phyloP scores from a whole-genome alignment of 1,140 invertebrate genomes.

The Pseudomyrmex sp. region DNA sequence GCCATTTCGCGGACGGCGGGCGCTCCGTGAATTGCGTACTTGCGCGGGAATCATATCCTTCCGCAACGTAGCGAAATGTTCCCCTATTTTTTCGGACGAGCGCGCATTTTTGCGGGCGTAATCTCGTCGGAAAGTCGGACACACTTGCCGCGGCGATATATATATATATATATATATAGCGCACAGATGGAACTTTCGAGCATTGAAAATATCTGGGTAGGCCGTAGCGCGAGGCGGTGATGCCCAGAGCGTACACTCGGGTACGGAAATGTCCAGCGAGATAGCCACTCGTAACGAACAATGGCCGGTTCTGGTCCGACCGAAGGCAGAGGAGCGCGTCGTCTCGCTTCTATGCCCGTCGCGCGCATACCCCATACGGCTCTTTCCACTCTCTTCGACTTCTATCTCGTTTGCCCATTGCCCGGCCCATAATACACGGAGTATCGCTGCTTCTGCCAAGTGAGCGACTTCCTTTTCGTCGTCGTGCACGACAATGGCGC shows the following conservation, averaged over 20 bases:
- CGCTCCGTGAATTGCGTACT: neutral
- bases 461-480: slow-evolving; percentile 81
- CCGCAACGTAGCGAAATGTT: neutral
- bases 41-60: neutral
- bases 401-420: slow-evolving; percentile 49
- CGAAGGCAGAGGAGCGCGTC: slow-evolving; percentile 70
- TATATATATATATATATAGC: neutral
- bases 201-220: slow-evolving; percentile 72
- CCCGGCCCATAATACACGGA: slow-evolving; percentile 74
- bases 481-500: slow-evolving; percentile 78
- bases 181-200: slow-evolving; percentile 64
- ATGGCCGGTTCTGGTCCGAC: slow-evolving; percentile 80
- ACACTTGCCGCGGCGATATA: slow-evolving; percentile 40
- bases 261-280: slow-evolving; percentile 82
- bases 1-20: neutral
- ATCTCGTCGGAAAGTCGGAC: slow-evolving; percentile 67
- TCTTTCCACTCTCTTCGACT: slow-evolving; percentile 52
- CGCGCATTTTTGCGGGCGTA: slow-evolving; percentile 1
- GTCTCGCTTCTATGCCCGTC: slow-evolving; percentile 5
- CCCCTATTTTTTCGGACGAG: neutral
- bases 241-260: slow-evolving; percentile 65
- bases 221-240: slow-evolving; percentile 59
- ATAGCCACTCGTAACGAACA: slow-evolving; percentile 83
- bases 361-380: neutral
- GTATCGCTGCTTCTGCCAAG: slow-evolving; percentile 83